Conservation (phyloP, 2,797 vertebrate species). For the Cuculus canorus region DNA sequence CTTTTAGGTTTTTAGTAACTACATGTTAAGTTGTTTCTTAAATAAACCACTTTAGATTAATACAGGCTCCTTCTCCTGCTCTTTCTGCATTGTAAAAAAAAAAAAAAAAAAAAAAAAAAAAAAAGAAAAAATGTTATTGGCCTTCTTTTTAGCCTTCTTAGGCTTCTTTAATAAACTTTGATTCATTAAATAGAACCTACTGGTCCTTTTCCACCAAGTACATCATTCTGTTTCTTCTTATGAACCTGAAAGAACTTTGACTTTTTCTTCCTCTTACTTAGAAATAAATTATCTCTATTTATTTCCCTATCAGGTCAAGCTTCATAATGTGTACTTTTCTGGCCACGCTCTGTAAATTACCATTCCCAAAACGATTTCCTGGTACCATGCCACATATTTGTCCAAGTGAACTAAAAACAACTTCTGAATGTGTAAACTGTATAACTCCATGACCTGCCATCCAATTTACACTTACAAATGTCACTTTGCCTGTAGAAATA, state of each 20-base stretch:
- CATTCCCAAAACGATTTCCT: neutral
- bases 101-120: too few species aligned
- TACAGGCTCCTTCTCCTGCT: neutral
- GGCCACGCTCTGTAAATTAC: neutral
- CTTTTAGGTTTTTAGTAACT: neutral
- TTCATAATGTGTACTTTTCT: neutral
- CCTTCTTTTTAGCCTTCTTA: neutral
- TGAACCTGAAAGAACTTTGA: neutral
- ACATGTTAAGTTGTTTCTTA: neutral
- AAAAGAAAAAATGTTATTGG: neutral
- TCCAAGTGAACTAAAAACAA: neutral
- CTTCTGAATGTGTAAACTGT: neutral
- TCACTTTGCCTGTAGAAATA: neutral
- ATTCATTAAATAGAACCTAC: neutral
- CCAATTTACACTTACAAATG: slow-evolving; percentile 8
- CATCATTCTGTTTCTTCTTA: neutral
- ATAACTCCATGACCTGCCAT: neutral
- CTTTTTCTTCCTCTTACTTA: neutral
- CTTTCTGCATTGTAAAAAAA: neutral
- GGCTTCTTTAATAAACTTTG: neutral
- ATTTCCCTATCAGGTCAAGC: neutral
- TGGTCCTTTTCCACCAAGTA: neutral
- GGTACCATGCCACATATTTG: neutral
- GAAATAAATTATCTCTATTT: neutral
- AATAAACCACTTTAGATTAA: neutral